Base-by-base conservation (phyloP, 1,140 invertebrate genomes). In the Harpegnathos saltator region DNA sequence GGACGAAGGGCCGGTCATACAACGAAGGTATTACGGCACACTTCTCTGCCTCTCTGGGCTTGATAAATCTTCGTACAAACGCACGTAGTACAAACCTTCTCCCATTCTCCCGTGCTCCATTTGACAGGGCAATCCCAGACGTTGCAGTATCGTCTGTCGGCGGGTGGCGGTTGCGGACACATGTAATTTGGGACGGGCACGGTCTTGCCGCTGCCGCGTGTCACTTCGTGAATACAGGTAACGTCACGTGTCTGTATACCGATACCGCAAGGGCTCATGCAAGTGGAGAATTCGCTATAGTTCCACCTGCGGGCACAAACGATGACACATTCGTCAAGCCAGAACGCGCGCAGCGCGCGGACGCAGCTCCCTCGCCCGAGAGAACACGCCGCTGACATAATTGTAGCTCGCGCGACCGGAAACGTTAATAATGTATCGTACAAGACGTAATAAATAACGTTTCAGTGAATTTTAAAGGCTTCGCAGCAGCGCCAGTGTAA, bases 221-320 rank as follows among this genome's bases (percentile, higher is more conserved):
- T 98, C 11, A 98, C 97, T 94, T 99, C 98, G 91, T 99, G 98
- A 89, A 99, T 98, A 94, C 99, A 99, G 82, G 96, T 97, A 63
- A 98, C 97, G 90, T 98, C 97, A 72, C 97, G 94, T 0, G 97
- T 97, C 94, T 98, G 97, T 84, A 98, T 97, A 0, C 99, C 99
- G 56, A 98, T 97, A 56, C 98, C 98, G 92, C 98, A 99, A 1
- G 97, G 97, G 92, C 97, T 98, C 52, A 97, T 97, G 94, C 98
- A 99, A 26, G 96, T 95, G 12, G 96, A 96, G 92, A 97, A 98
- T 59, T 97, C 97, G 22, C 97, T 97, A 86, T 96, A 97, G 93
- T 97, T 98, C 98, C 98, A 98, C 94, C 97, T 96, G 92, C n/a
- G 91, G 91, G 26, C 50, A 48, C 68, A 72, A 56, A 77, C 14